phyloP scores from a whole-genome alignment of 1,140 invertebrate genomes.

The Trichogramma pretiosum region DNA sequence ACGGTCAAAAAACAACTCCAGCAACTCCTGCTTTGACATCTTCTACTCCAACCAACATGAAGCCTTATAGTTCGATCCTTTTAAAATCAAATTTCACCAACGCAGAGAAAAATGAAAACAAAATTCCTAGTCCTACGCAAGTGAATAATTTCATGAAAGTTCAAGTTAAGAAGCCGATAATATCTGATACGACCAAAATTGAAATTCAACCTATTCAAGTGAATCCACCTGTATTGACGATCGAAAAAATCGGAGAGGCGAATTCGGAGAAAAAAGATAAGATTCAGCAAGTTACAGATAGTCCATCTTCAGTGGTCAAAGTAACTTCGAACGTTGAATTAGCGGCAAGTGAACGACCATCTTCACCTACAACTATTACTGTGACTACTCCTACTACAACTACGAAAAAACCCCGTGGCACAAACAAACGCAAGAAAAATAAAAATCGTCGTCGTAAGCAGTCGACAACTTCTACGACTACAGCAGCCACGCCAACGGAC shows the following conservation, averaged over 20 bases:
- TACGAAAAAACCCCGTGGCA: conserved; percentile 42
- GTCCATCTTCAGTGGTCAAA: conserved; percentile 10
- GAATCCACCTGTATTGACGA: conserved; percentile 30
- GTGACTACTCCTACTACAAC: conserved; percentile 32
- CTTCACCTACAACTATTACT: conserved; percentile 25
- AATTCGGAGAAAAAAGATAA: no score
- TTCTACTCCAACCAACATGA: background rate
- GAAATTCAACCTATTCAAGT: conserved; percentile 33
- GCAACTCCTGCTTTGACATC: conserved; percentile 3
- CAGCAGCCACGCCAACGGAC: conserved; percentile 21
- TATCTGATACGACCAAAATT: conserved; percentile 28
- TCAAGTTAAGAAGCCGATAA: conserved; percentile 31
- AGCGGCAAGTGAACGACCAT: conserved; percentile 33
- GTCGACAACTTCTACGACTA: conserved; percentile 29
- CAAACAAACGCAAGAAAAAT: conserved; percentile 50
- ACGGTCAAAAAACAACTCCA: conserved; percentile 22
- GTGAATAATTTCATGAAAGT: conserved; percentile 28
- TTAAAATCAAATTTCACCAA: conserved; percentile 14
- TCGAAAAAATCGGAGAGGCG: conserved; percentile 25
- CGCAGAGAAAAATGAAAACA: conserved; percentile 15
- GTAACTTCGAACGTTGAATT: conserved; percentile 27
- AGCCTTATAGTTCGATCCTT: conserved; percentile 3
- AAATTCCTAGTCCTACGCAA: conserved; percentile 23
- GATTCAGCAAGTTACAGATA: conserved; percentile 14
- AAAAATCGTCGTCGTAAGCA: conserved; percentile 50